Evolutionary conservation across 2,888 invertebrate species (phyloP).

Genomic region (Alsophila aescularia): DNA sequence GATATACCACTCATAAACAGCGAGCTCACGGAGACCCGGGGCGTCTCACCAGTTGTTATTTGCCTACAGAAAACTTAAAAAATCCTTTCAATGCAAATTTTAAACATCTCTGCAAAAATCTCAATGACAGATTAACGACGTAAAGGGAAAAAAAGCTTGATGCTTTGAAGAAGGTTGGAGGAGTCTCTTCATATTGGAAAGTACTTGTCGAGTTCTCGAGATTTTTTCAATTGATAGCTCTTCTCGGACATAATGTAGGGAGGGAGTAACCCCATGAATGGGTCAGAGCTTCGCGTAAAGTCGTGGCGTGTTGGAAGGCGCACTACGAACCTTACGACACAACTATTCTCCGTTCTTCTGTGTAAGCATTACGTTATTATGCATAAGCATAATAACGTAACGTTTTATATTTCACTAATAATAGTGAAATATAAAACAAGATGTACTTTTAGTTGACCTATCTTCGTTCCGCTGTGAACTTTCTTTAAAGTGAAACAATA

Average conservation of each 20-base stretch:
- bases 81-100: background rate
- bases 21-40: no score
- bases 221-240: no score
- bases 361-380: background rate
- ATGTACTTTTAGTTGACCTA: background rate
- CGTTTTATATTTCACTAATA: no score
- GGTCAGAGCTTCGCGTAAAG: conserved; percentile 34
- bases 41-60: no score
- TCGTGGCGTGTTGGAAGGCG: conserved; percentile 30
- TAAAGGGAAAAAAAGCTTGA: conserved; percentile 2
- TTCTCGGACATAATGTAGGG: background rate
- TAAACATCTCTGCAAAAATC: background rate
- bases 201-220: no score
- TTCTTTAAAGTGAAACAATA: background rate
- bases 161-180: background rate
- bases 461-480: background rate
- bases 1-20: no score
- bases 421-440: background rate
- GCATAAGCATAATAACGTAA: no score
- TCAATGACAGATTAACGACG: conserved; percentile 10
- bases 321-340: conserved; percentile 5
- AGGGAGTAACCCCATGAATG: conserved; percentile 34
- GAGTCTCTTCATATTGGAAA: no score
- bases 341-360: conserved; percentile 1
- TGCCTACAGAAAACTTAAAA: background rate